Evolutionary conservation across 2,888 invertebrate genomes (phyloP).

Genomic region (Tipula lateralis): DNA sequence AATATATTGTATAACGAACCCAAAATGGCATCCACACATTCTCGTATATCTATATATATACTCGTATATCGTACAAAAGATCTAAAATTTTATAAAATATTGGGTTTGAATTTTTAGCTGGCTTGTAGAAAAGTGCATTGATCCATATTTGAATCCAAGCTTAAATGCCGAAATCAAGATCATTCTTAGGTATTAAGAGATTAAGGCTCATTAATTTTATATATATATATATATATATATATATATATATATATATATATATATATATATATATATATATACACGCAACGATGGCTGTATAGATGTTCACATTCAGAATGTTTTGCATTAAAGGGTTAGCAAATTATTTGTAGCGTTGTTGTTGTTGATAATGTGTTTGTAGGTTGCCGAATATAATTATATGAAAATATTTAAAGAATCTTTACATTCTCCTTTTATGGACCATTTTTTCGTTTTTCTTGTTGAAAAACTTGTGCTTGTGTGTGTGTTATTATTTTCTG

Average conservation of each 20-base stretch:
- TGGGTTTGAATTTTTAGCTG: not conserved
- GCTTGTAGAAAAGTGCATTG: not conserved
- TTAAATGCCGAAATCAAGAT: not conserved
- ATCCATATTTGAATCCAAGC: too few relatives aligned
- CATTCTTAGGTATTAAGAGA: not conserved
- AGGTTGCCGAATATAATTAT: not conserved
- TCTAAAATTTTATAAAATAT: not conserved
- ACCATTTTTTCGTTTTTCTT: not conserved
- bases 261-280: not conserved
- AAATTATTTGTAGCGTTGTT: not conserved
- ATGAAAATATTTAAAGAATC: slow-evolving; percentile 19
- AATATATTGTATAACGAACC: too few relatives aligned
- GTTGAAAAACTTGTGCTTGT: slow-evolving; percentile 13
- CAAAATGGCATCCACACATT: not conserved
- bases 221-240: not conserved
- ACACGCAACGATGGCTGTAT: not conserved
- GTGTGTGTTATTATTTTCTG: slow-evolving; percentile 15
- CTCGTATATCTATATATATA: not conserved
- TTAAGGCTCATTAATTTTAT: not conserved
- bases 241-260: too few relatives aligned
- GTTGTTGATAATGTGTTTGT: not conserved
- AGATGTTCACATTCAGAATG: not conserved
- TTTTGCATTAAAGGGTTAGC: slow-evolving; percentile 19
- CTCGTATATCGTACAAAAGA: not conserved
- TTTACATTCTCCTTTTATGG: not conserved